Base-by-base conservation (phyloP, 2,113 vertebrate genomes). In the Trichomycterus rosablanca region DNA sequence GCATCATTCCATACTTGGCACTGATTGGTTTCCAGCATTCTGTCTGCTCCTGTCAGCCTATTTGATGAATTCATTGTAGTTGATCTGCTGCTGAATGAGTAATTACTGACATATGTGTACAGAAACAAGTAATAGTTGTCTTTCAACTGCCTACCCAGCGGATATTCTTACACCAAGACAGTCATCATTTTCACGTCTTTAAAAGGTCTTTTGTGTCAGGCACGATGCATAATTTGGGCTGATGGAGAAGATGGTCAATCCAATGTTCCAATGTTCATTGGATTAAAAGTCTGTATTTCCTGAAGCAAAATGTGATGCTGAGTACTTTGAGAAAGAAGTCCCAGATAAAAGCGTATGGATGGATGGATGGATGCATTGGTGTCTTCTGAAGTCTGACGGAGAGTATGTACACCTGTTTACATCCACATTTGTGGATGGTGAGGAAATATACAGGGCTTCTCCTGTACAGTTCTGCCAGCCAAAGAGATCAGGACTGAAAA, bases 401-500 rank as follows among this genome's bases (percentile, higher is more conserved):
- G n/a, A n/a, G n/a, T n/a, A n/a, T n/a, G 44, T 57, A 55, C 39
- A 52, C 59, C 58, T 20, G 45, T 30, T 30, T 59, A 44, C n/a
- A n/a, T n/a, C n/a, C n/a, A 32, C n/a, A 23, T 44, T 46, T 35
- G 42, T 64, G 61, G 55, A 43, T 45, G 44, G 40, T 34, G 37
- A 37, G 40, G 59, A 39, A 34, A 56, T 49, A 65, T 64, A 32
- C 62, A 48, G 50, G 43, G 66, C 30, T 30, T 26, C 57, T 66
- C 45, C n/a, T 43, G 35, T 42, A 49, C 18, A 53, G 59, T 79
- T 79, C 80, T 74, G 48, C 66, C 49, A 81, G 73, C 63, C 60
- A 22, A 63, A 68, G 50, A 70, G 79, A 80, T 81, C 80, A 82
- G 45, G 76, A 87, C 86, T 89, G 69, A 58, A 20, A 48, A 61